Percentiles rank a stretch among this genome's conserved stretches.
phyloP scores from a whole-genome alignment of 1,140 invertebrate species.

The Scaptodrosophila lebanonensis region DNA sequence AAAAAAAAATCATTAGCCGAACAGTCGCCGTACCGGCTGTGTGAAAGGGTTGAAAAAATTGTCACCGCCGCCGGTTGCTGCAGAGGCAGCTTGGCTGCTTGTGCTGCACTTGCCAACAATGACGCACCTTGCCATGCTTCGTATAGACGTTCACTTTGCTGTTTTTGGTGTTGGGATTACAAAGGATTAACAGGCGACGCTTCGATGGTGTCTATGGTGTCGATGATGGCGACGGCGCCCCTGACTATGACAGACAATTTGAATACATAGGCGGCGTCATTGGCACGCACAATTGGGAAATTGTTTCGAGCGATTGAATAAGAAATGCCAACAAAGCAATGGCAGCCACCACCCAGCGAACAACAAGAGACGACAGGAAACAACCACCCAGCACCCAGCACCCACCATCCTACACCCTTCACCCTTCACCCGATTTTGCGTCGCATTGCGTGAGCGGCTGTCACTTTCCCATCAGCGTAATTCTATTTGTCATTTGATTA shows the following conservation, averaged over 20 bases:
- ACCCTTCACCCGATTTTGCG: too few relatives aligned
- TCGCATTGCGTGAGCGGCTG: too few relatives aligned
- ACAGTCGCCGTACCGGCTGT: constrained; percentile 6
- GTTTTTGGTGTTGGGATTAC: constrained; percentile 52
- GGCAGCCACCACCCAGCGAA: constrained; percentile 52
- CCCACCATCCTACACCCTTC: constrained; percentile 15
- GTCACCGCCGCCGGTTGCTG: constrained; percentile 20
- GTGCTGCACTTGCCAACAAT: constrained; percentile 26
- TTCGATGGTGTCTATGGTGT: too few relatives aligned
- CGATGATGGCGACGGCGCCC: constrained; percentile 1
- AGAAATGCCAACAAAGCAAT: constrained; percentile 42
- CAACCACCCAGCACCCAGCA: background rate
- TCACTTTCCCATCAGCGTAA: constrained; percentile 73
- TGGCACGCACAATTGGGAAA: constrained; percentile 58
- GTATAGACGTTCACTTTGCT: constrained; percentile 31
- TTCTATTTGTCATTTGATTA: constrained; percentile 77
- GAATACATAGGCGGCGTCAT: constrained; percentile 67
- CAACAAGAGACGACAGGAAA: constrained; percentile 1
- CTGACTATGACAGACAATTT: constrained; percentile 33
- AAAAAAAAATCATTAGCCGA: constrained; percentile 48
- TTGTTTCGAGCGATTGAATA: constrained; percentile 49
- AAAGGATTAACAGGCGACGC: constrained; percentile 64
- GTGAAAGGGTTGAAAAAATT: constrained; percentile 22
- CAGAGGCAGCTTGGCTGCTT: constrained; percentile 4
- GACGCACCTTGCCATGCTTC: constrained; percentile 30